A percentile compares a stretch with the other conserved stretches of the same genome.
Conservation (phyloP, 92 coral and sea anemone species). For the Ricordea florida region DNA sequence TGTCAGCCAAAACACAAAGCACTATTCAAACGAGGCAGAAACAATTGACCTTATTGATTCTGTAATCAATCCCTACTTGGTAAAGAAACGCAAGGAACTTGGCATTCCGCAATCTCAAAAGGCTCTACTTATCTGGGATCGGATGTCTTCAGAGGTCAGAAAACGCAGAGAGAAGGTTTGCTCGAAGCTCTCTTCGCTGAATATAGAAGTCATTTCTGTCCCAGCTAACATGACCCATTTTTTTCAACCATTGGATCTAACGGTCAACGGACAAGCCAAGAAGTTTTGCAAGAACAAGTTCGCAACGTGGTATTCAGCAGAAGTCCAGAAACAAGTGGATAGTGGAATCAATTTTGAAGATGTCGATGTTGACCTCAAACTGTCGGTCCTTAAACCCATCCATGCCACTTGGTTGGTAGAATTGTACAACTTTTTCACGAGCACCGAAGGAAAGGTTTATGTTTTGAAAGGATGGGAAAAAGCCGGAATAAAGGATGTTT, state of each 20-base stretch:
- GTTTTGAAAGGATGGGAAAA: conserved; percentile 54
- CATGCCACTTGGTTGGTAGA: conserved; percentile 54
- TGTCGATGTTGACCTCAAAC: conserved; percentile 42
- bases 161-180: conserved; percentile 33
- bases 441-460: conserved; percentile 28
- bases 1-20: conserved; percentile 56
- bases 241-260: conserved; percentile 50
- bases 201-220: conserved; percentile 38
- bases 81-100: conserved; percentile 44
- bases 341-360: conserved; percentile 30
- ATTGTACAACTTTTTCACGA: conserved; percentile 42
- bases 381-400: conserved; percentile 45
- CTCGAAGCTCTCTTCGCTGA: conserved; percentile 30
- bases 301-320: conserved; percentile 39
- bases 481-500: conserved; percentile 40
- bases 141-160: conserved; percentile 19
- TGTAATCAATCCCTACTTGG: conserved; percentile 35
- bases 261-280: conserved; percentile 41
- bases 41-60: conserved; percentile 38
- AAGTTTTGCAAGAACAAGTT: conserved; percentile 37
- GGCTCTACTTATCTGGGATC: conserved; percentile 7
- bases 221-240: conserved; percentile 65
- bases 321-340: conserved; percentile 38
- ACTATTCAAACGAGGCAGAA: conserved; percentile 52
- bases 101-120: conserved; percentile 33